Base-by-base conservation (phyloP, 2,797 vertebrate species). In the Siniperca undulata region DNA sequence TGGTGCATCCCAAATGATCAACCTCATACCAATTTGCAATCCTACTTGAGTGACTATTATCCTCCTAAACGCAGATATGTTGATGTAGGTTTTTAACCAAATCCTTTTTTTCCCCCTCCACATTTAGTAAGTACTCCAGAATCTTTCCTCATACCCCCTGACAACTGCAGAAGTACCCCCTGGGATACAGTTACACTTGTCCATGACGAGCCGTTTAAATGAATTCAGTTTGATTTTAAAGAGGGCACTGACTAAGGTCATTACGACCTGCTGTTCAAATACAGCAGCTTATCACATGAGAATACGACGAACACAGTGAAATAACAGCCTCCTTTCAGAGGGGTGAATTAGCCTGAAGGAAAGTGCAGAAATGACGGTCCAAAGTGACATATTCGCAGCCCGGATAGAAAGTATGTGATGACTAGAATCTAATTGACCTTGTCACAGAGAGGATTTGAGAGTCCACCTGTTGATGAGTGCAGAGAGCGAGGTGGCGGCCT, bases 391-490 rank as follows among this genome's bases (percentile, higher is more conserved):
- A 3, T 75, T 74, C 65, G 52, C 70, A 69, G 58, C 65, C 11
- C 10, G 11, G 69, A 77, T 3, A 36, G 89, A 87, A 90, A 89
- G 30, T 62, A 80, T 71, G 81, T 3, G 52, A 78, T 58, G 67
- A 74, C 76, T n/a, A n/a, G 74, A 79, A 73, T 76, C 66, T 42
- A 60, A 76, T 17, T 89, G 89, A 88, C 91, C 91, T 92, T 91
- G 85, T 38, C 77, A 38, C 10, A 42, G 44, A 53, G 76, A 46
- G 48, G 80, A 77, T 67, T 61, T 75, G 73, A 34, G 70, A 84
- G 84, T 80, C 83, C 87, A 92, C 89, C 89, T 92, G 92, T 91
- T 81, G 89, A 88, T 80, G 85, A 67, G 80, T 48, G 70, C 67
- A 74, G 77, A 70, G 59, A 38, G 55, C 4, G 74, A 68, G 80